Evolutionary conservation across 2,888 invertebrate species (phyloP).

Genomic region (Morinoia aosen): DNA sequence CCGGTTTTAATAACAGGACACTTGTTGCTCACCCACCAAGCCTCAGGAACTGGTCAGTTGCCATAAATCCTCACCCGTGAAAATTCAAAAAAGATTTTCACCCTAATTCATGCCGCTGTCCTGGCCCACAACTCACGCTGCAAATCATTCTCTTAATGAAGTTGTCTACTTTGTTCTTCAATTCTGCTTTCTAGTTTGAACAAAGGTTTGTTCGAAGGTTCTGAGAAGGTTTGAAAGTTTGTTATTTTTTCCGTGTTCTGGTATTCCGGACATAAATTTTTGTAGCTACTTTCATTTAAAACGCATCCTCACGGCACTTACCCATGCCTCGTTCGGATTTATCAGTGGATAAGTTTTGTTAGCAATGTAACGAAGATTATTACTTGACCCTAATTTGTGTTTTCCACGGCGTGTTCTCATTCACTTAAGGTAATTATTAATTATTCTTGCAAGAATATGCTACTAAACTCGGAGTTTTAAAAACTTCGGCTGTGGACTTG

Average conservation of each 20-base stretch:
- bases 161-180: not conserved
- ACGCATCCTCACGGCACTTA: not conserved
- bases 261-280: too few species aligned
- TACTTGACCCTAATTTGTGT: too few species aligned
- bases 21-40: not conserved
- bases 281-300: too few species aligned
- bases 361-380: too few species aligned
- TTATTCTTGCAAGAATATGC: not conserved
- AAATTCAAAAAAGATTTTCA: not conserved
- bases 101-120: not conserved
- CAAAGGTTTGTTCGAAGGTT: too few species aligned
- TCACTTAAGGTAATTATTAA: not conserved
- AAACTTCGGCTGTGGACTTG: not conserved
- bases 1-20: not conserved
- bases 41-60: not conserved
- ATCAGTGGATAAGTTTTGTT: not conserved
- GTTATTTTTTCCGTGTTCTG: too few species aligned
- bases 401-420: too few species aligned
- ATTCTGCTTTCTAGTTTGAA: not conserved
- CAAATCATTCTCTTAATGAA: not conserved
- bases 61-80: not conserved
- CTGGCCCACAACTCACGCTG: not conserved
- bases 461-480: not conserved
- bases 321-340: not conserved
- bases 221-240: too few species aligned